phyloP scores from a whole-genome alignment of 2,113 vertebrate species.

The Hemichromis elongatus region DNA sequence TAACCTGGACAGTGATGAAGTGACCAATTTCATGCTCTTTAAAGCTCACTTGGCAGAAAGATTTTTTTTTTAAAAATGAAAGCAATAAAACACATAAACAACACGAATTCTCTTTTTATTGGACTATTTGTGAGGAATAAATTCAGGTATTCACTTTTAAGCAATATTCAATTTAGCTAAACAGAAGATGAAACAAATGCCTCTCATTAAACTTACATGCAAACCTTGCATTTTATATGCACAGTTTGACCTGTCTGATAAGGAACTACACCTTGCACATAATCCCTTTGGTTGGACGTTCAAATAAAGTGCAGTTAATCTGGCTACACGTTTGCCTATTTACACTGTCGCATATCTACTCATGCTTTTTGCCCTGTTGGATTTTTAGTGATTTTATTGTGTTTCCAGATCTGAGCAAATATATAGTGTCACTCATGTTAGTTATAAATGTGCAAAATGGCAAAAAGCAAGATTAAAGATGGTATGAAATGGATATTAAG shows the following conservation, averaged over 20 bases:
- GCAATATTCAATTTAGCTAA: not conserved
- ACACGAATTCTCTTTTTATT: not conserved
- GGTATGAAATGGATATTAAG: not conserved
- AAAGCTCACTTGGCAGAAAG: not conserved
- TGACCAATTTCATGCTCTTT: not conserved
- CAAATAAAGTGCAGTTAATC: not conserved
- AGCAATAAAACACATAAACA: not conserved
- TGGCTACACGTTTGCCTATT: not conserved
- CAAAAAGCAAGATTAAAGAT: not conserved
- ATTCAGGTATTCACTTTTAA: not conserved
- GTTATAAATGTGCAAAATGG: not conserved
- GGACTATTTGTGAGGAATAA: no score
- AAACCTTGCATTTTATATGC: not conserved
- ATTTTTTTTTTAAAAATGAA: no score
- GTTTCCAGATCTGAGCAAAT: not conserved
- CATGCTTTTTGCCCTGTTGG: not conserved
- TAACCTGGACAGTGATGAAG: not conserved
- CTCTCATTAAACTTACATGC: not conserved
- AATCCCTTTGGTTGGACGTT: not conserved
- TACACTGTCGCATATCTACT: not conserved
- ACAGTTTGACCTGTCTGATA: not conserved
- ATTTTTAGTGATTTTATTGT: not conserved
- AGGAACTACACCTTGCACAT: not conserved
- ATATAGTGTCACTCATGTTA: not conserved
- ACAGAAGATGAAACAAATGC: not conserved